Evolutionary conservation across 2,888 invertebrate genomes (phyloP).

Genomic region (Agrochola circellaris): DNA sequence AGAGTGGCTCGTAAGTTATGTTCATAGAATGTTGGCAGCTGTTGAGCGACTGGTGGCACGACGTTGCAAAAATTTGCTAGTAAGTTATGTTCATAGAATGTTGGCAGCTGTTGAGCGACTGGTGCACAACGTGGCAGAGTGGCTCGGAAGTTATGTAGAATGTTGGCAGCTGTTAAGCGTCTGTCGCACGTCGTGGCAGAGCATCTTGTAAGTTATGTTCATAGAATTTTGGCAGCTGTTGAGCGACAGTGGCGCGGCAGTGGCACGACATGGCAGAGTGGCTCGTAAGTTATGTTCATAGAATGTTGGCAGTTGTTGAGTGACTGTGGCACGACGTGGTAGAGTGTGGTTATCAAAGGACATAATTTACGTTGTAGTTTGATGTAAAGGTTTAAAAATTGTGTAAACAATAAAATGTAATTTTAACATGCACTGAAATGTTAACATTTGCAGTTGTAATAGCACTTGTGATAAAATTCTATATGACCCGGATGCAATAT

Average conservation of each 20-base stretch:
- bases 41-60: conserved; percentile 26
- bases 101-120: conserved; percentile 39
- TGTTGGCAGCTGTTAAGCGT: not conserved
- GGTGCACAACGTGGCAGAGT: conserved; percentile 10
- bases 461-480: not conserved
- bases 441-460: not conserved
- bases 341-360: conserved; percentile 23
- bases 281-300: conserved; percentile 19
- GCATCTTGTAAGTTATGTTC: too few relatives aligned
- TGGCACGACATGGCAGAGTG: too few relatives aligned
- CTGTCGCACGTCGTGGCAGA: too few relatives aligned
- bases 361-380: conserved; percentile 15
- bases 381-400: conserved; percentile 20
- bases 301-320: conserved; percentile 39
- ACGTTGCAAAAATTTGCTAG: not conserved
- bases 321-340: conserved; percentile 17
- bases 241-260: not conserved
- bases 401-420: not conserved
- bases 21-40: conserved; percentile 38
- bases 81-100: conserved; percentile 27
- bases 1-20: conserved; percentile 4
- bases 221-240: conserved; percentile 15
- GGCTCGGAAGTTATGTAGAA: not conserved
- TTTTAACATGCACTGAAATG: conserved; percentile 8
- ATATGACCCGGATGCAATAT: conserved; percentile 17